Percentiles rank a stretch among this genome's conserved stretches.
Conservation (phyloP, 2,888 invertebrate species). For the Branchellion lobata region DNA sequence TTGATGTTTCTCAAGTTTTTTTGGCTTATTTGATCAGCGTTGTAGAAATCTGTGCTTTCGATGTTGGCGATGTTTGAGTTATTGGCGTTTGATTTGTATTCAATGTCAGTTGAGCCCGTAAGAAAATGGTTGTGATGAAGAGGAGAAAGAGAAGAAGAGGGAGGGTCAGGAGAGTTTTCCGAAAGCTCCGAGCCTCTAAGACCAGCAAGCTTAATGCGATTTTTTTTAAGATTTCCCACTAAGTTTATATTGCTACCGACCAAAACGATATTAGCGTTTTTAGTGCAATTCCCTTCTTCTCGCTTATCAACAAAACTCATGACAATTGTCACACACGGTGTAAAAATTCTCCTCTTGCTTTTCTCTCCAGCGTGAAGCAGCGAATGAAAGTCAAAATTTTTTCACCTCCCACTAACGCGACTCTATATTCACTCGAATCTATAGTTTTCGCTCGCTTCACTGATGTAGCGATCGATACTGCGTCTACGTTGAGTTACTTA, state of each 20-base stretch:
- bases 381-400: too few relatives aligned
- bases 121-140: neutral
- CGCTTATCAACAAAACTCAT: neutral
- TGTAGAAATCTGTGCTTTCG: neutral
- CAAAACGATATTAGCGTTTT: too few relatives aligned
- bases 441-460: too few relatives aligned
- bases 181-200: neutral
- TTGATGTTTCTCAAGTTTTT: neutral
- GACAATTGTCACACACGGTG: neutral
- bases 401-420: too few relatives aligned
- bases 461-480: too few relatives aligned
- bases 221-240: neutral
- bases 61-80: neutral
- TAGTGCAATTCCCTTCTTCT: neutral
- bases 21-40: neutral
- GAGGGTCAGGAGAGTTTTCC: neutral
- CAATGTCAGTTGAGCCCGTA: neutral
- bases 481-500: too few relatives aligned
- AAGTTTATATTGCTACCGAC: neutral
- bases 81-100: neutral
- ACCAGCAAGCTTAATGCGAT: too few relatives aligned
- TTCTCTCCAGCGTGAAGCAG: too few relatives aligned
- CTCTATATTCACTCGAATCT: too few relatives aligned
- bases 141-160: conserved; percentile 1
- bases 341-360: too few relatives aligned